Percentiles rank a stretch among this genome's conserved stretches.
Conservation (phyloP, 2,113 vertebrate species). For the Malurus cyaneus region DNA sequence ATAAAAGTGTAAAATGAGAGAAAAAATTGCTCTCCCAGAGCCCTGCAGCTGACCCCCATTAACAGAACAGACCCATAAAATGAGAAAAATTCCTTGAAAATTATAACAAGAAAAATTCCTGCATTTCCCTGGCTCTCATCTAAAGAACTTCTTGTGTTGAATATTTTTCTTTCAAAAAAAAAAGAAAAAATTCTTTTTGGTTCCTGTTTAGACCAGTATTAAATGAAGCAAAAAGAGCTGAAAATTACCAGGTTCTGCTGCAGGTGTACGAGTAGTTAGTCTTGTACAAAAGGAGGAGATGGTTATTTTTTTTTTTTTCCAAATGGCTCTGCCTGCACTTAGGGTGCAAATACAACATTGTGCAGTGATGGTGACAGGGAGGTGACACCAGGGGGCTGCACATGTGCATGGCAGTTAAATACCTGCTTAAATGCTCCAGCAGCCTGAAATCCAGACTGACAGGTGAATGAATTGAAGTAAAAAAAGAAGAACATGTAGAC, state of each 20-base stretch:
- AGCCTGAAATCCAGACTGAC: background rate
- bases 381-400: background rate
- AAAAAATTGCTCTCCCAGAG: background rate
- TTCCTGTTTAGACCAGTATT: background rate
- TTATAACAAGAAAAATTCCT: too few species aligned
- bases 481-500: background rate
- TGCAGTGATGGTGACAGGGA: background rate
- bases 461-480: background rate
- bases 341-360: background rate
- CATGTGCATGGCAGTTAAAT: background rate
- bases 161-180: background rate
- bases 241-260: background rate
- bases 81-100: too few species aligned
- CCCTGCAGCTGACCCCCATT: fast-evolving
- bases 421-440: background rate
- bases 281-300: background rate
- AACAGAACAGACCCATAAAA: background rate
- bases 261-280: background rate
- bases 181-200: background rate
- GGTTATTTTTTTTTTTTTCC: background rate
- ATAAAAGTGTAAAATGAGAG: background rate
- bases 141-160: background rate
- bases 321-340: background rate
- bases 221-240: background rate
- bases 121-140: background rate